phyloP scores from a whole-genome alignment of 2,888 invertebrate species.

The Camptogramma bilineatum region DNA sequence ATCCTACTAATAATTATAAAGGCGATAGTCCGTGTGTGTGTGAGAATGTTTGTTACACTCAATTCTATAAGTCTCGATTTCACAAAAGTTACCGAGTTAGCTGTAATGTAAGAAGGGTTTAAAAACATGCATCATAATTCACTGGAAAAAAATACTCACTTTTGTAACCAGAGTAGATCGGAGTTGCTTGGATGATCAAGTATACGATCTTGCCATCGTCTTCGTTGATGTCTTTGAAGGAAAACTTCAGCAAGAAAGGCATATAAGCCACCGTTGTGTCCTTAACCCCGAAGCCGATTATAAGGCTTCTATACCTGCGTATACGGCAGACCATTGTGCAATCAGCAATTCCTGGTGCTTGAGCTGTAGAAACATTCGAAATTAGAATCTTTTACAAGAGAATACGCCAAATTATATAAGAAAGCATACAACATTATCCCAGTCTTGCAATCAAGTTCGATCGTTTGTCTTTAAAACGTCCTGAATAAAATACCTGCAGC shows the following conservation, averaged over 20 bases:
- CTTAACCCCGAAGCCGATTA: constrained; percentile 86
- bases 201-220: constrained; percentile 83
- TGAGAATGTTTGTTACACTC: too few relatives aligned
- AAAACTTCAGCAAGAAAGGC: constrained; percentile 90
- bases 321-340: constrained; percentile 79
- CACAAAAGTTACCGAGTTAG: too few relatives aligned
- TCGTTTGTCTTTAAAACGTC: too few relatives aligned
- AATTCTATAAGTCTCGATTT: too few relatives aligned
- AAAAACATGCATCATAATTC: too few relatives aligned
- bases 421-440: neutral
- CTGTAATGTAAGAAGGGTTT: too few relatives aligned
- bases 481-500: too few relatives aligned
- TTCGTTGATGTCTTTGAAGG: constrained; percentile 87
- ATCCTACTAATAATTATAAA: too few relatives aligned
- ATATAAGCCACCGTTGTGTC: constrained; percentile 86
- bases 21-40: too few relatives aligned
- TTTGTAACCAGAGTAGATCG: constrained; percentile 91
- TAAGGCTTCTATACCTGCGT: constrained; percentile 87
- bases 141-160: constrained; percentile 78
- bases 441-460: neutral
- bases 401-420: neutral
- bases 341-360: constrained; percentile 42
- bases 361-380: constrained; percentile 38
- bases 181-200: constrained; percentile 90
- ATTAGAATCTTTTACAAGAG: neutral